Percentiles rank a stretch among this genome's conserved stretches.
Conservation (phyloP, 1,140 invertebrate genomes). For the Elysia chlorotica region DNA sequence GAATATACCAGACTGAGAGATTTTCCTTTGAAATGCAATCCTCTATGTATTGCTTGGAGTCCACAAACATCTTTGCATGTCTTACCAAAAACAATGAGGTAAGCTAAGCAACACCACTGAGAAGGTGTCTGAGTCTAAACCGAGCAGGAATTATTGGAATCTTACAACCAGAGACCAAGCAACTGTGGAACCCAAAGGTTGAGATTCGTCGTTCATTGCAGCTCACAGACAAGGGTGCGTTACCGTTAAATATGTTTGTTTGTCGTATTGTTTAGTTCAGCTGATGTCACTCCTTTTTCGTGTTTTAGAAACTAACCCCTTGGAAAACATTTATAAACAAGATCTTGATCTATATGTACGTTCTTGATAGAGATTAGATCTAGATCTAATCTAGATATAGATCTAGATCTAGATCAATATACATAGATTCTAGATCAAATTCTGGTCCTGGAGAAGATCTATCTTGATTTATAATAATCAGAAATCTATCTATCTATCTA, state of each 20-base stretch:
- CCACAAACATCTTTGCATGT: slow-evolving; percentile 40
- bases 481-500: too few relatives aligned
- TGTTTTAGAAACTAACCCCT: too few relatives aligned
- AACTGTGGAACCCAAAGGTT: slow-evolving; percentile 6
- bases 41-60: slow-evolving; percentile 52
- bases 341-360: neutral
- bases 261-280: neutral
- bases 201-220: too few relatives aligned
- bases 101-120: slow-evolving; percentile 16
- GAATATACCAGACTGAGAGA: slow-evolving; percentile 41
- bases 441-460: too few relatives aligned
- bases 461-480: too few relatives aligned
- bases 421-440: neutral
- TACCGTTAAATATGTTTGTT: neutral
- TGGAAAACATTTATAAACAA: too few relatives aligned
- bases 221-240: slow-evolving; percentile 8
- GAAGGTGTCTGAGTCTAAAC: too few relatives aligned
- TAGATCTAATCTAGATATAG: neutral
- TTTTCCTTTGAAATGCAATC: slow-evolving; percentile 41
- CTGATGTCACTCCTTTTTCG: too few relatives aligned
- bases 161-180: slow-evolving; percentile 16
- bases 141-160: too few relatives aligned
- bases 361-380: too few relatives aligned
- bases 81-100: slow-evolving; percentile 39
- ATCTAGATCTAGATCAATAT: neutral